Conservation (phyloP, 2,888 invertebrate genomes). For the Microchrysa polita region DNA sequence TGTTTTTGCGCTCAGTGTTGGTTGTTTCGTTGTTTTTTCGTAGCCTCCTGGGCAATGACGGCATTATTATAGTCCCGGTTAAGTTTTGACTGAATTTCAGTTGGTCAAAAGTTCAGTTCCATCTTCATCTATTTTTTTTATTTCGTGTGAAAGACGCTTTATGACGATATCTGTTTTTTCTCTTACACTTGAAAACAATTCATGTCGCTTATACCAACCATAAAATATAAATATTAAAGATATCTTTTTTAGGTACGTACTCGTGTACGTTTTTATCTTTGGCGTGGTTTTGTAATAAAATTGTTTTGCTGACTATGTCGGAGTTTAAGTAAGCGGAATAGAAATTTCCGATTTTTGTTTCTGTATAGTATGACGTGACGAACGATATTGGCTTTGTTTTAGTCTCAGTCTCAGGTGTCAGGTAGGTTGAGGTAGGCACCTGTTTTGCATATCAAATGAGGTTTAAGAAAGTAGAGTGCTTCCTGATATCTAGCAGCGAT, state of each 20-base stretch:
- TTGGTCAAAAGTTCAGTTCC: constrained; percentile 31
- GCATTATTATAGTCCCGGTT: too few species aligned
- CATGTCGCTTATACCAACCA: background rate
- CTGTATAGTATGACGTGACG: too few species aligned
- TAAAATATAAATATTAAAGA: too few species aligned
- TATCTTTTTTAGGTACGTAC: too few species aligned
- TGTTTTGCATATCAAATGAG: constrained; percentile 26
- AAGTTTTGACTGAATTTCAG: too few species aligned
- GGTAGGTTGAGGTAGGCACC: constrained; percentile 17
- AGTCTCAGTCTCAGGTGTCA: constrained; percentile 11
- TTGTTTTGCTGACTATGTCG: background rate
- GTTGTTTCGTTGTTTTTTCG: constrained; percentile 10
- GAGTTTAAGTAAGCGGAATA: constrained; percentile 10
- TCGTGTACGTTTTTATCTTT: background rate
- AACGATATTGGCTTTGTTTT: too few species aligned
- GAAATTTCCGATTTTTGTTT: background rate
- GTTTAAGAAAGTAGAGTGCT: background rate
- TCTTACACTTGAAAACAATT: background rate
- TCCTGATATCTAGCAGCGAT: constrained; percentile 8
- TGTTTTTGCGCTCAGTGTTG: background rate
- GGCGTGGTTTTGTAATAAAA: background rate
- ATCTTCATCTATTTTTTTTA: background rate
- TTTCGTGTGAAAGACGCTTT: too few species aligned
- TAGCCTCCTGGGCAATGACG: too few species aligned
- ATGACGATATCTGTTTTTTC: constrained; percentile 5